Evolutionary conservation across 2,113 vertebrate species (phyloP).

Genomic region (Vimba vimba): DNA sequence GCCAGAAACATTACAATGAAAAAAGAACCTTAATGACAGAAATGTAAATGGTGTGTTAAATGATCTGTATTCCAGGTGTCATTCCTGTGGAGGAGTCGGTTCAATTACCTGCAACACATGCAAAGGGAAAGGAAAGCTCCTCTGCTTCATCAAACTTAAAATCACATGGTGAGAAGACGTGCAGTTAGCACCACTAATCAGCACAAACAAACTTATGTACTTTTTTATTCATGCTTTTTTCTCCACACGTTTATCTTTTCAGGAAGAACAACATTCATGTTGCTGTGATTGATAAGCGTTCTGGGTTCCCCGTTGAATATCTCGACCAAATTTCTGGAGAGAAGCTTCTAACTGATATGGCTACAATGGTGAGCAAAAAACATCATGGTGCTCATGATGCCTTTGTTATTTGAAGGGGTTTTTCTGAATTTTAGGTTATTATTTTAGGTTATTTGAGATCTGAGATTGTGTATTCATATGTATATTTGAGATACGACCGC

Average conservation of each 20-base stretch:
- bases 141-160: slow-evolving; percentile 50
- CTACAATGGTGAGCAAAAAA: slow-evolving; percentile 42
- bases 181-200: too few species aligned
- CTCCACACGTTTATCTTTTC: background rate
- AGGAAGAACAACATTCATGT: slow-evolving; percentile 51
- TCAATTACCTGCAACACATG: slow-evolving; percentile 23
- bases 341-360: slow-evolving; percentile 54
- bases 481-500: too few species aligned
- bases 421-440: background rate
- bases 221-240: background rate
- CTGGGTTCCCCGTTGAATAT: slow-evolving; percentile 35
- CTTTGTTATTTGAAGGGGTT: too few species aligned
- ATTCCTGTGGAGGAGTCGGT: slow-evolving; percentile 47
- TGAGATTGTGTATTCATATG: too few species aligned
- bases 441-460: background rate
- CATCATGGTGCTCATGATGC: background rate
- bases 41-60: background rate
- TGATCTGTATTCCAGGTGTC: slow-evolving; percentile 23
- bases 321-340: slow-evolving; percentile 45
- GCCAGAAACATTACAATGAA: too few species aligned
- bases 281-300: slow-evolving; percentile 37
- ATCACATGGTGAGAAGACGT: slow-evolving; percentile 57
- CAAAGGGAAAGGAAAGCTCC: slow-evolving; percentile 52
- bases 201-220: background rate
- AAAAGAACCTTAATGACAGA: too few species aligned